phyloP scores from a whole-genome alignment of 2,113 vertebrate genomes.

The Crypturellus undulatus region DNA sequence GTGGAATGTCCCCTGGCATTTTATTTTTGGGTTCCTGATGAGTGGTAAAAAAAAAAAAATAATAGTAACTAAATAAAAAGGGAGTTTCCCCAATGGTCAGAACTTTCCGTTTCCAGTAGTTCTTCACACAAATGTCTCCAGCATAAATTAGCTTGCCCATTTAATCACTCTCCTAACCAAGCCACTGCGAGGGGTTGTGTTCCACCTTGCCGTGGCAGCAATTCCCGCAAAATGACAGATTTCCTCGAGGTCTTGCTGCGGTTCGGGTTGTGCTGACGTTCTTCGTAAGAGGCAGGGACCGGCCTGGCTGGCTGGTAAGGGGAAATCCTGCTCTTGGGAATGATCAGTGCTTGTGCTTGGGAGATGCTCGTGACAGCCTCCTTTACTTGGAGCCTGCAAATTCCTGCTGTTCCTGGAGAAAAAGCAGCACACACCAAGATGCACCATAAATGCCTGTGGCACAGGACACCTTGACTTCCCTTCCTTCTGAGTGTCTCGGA shows the following conservation, averaged over 20 bases:
- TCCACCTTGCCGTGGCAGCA: background rate
- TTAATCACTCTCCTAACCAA: background rate
- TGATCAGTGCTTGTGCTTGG: accelerated
- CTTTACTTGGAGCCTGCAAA: background rate
- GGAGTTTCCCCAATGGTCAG: background rate
- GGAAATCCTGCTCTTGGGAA: background rate
- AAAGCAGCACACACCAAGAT: background rate
- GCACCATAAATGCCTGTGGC: accelerated
- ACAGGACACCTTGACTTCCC: background rate
- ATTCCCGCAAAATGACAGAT: background rate
- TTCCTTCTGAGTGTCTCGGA: background rate
- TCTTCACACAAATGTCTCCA: background rate
- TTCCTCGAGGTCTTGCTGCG: accelerated
- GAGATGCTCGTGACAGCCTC: background rate
- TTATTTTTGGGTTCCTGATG: background rate
- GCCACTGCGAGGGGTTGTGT: background rate
- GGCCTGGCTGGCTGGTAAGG: background rate
- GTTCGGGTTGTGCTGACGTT: accelerated
- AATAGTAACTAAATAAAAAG: background rate
- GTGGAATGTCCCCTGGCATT: background rate
- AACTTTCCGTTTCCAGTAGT: background rate
- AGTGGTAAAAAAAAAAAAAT: background rate
- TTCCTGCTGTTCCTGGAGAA: background rate
- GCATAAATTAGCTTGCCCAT: background rate
- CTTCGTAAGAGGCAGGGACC: background rate